phyloP scores from a whole-genome alignment of 2,113 vertebrate genomes.

The Myotis lucifugus region DNA sequence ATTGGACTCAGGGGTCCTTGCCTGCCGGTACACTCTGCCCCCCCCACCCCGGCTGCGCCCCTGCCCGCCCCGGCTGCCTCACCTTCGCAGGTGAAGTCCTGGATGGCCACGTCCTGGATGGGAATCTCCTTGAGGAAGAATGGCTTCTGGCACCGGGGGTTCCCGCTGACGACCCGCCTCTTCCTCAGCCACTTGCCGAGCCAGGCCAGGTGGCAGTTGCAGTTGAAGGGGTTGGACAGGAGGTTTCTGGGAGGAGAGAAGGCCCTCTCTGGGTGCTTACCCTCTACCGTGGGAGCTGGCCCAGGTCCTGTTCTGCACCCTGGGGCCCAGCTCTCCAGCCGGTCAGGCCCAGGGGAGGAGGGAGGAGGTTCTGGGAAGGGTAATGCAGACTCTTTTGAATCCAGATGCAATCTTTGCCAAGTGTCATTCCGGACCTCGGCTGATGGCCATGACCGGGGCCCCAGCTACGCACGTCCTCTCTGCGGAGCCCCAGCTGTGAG shows the following conservation, averaged over 20 bases:
- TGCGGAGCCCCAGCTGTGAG: not conserved
- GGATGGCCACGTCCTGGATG: constrained; percentile 96
- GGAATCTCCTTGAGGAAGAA: constrained; percentile 99
- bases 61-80: constrained; percentile 49
- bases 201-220: constrained; percentile 98
- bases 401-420: not conserved
- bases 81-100: constrained; percentile 99
- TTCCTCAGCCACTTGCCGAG: constrained; percentile 97
- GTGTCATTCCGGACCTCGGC: not conserved
- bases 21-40: too few relatives aligned
- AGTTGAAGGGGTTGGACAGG: constrained; percentile 97
- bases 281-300: rapidly evolving
- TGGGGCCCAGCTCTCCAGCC: not conserved
- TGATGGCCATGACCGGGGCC: rapidly evolving
- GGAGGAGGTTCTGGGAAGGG: not conserved
- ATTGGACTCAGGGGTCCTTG: not conserved
- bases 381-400: not conserved
- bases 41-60: not conserved
- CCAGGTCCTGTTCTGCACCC: not conserved
- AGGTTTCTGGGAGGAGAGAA: constrained; percentile 89
- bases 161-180: constrained; percentile 96
- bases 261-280: not conserved
- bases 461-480: rapidly evolving
- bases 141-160: constrained; percentile 97
- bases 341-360: not conserved